Base-by-base conservation (phyloP, 1,140 invertebrate genomes). In the Caerostris darwini region DNA sequence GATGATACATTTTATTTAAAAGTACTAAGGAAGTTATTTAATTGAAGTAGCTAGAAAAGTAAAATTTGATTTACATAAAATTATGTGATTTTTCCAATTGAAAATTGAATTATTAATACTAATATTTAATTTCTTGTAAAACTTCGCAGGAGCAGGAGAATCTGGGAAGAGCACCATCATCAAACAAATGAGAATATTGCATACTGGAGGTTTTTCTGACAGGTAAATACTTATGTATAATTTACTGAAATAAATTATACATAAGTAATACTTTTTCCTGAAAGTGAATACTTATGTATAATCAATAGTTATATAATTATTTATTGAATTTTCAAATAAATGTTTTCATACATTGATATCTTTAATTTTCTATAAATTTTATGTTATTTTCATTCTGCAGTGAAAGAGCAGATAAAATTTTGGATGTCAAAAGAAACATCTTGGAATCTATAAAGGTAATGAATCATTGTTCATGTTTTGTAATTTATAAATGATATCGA, bases 181-280 rank as follows among this genome's bases (percentile, higher is more conserved):
- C 17, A 98, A 98, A 95, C 98, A 98, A 96, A 98, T 98, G 98
- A 97, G 97, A 95, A 98, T 98, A 95, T 96, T 98, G 77, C 97
- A 98, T 95, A 97, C 97, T 59, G 97, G 97, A 95, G 97, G 97
- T 90, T 98, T 97, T 95, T 97, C 97, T 19, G 96, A 97, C 50
- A 97, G 97, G 97, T 96, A 95, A 93, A 3, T n/a, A 67, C 12
- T n/a, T 67, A 67, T 67, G n/a, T 67, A 14, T 67, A 2, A 67
- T 3, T 3, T 67, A 10, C n/a, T n/a, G n/a, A 67, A n/a, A 67
- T 14, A 67, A 10, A 14, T 67, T 67, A 14, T n/a, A 67, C 12
- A n/a, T 67, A 14, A 67, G 3, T 10, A 67, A 67, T 14, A 67
- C n/a, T 5, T 14, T n/a, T 3, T 14, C n/a, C 12, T 67, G 5